A percentile compares a stretch with the other conserved stretches of the same genome.
phyloP scores from a whole-genome alignment of 2,113 vertebrate species.

The Bubo scandiacus region DNA sequence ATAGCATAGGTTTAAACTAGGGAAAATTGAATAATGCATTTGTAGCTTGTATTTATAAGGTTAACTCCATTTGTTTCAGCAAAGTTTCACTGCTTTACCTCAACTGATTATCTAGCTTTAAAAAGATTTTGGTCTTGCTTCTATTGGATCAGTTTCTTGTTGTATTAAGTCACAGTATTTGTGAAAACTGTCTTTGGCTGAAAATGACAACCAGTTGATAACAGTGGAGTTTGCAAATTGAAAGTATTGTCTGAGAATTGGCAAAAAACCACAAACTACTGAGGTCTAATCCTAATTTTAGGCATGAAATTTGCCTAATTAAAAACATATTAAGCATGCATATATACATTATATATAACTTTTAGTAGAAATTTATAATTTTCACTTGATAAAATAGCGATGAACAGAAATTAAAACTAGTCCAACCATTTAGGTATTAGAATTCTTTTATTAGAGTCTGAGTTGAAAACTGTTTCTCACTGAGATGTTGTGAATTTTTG shows the following conservation, averaged over 20 bases:
- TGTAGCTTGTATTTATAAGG: neutral
- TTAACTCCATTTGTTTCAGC: neutral
- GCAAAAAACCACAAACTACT: fast-evolving
- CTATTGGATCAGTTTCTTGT: neutral
- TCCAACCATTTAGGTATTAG: neutral
- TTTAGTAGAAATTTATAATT: neutral
- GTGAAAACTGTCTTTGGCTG: neutral
- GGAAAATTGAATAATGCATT: neutral
- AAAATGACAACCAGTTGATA: neutral
- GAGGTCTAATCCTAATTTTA: neutral
- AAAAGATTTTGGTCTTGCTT: neutral
- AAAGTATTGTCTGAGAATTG: neutral
- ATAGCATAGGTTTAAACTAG: neutral
- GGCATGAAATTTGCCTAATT: neutral
- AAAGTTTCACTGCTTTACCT: neutral
- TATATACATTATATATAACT: neutral
- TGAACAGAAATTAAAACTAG: neutral
- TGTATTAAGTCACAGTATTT: neutral
- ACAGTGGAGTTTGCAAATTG: neutral
- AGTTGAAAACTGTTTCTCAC: constrained; percentile 55
- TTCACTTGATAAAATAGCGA: neutral
- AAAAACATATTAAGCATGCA: neutral
- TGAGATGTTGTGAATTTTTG: constrained; percentile 64
- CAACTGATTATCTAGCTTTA: neutral
- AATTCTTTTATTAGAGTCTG: constrained; percentile 31